Base-by-base conservation (phyloP, 1,140 invertebrate species). In the Listronotus bonariensis region DNA sequence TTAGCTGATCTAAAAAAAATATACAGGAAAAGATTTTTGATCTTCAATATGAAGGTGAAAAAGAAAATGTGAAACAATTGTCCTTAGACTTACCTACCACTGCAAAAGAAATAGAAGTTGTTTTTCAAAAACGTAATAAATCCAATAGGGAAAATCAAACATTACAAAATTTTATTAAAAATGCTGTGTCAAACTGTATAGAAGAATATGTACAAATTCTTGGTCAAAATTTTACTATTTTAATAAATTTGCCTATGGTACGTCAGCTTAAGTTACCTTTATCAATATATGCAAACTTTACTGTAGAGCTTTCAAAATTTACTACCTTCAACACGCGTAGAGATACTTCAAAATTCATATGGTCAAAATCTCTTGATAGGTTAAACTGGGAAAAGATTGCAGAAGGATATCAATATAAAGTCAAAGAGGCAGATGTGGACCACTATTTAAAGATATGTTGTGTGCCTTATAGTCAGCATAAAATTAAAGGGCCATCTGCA, bases 391-490 rank as follows among this genome's bases (percentile, higher is more conserved):
- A 31, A 11, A 52, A 52, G 26, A 26, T 52, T 32, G 49, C 20
- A 12, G 49, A 52, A 52, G 49, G 49, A 8, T 52, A 6, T 32
- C 10, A 11, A 12, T 52, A 52, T 52, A 15, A 32, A 26, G 49
- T 52, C 3, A 34, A 52, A 7, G 18, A 10, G 26, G 26, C 8
- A 7, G 49, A 52, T 52, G 49, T 52, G 7, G 26, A 12, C 12
- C 26, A 52, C 15, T 36, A n/a, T 34, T 34, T 52, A 15, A 52
- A 52, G 26, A 9, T 52, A n/a, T 52, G 18, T 52, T 52, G 49
- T 52, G 49, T 52, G 6, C 49, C 49, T 26, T 52, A 52, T n/a
- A 52, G 20, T 26, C 31, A 32, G 12, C 26, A 26, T 32, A 52
- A 52, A 17, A 26, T 52, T 3, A 52, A 52, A 15, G 49, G 49